Evolutionary conservation across 2,113 vertebrate genomes (phyloP).

Genomic region (Lonchura striata): DNA sequence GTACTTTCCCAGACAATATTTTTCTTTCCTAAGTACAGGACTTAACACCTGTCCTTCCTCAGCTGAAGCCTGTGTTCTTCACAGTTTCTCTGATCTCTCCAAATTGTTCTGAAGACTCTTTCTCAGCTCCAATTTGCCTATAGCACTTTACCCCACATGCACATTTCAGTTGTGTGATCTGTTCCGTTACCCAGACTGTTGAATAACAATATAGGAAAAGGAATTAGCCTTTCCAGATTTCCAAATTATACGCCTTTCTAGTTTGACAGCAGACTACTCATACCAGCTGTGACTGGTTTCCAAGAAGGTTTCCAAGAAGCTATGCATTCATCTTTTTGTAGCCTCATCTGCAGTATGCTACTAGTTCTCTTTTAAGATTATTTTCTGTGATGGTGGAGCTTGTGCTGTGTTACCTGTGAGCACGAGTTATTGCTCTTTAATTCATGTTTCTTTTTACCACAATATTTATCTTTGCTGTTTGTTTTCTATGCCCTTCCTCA

Average conservation of each 20-base stretch:
- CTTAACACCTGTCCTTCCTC: not conserved
- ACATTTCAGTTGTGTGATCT: not conserved
- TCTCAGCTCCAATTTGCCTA: not conserved
- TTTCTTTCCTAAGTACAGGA: not conserved
- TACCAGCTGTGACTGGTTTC: not conserved
- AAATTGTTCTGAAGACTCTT: not conserved
- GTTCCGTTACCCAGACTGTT: not conserved
- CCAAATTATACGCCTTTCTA: not conserved
- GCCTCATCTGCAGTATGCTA: not conserved
- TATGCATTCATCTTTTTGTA: not conserved
- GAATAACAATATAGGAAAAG: not conserved
- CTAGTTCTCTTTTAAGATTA: not conserved
- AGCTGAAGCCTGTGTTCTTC: constrained; percentile 3
- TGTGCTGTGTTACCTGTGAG: not conserved
- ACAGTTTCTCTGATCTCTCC: not conserved
- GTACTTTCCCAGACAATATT: not conserved
- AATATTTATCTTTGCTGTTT: not conserved
- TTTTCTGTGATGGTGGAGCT: not conserved
- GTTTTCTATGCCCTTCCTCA: not conserved
- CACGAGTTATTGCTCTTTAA: not conserved
- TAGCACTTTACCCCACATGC: not conserved
- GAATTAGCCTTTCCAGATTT: constrained; percentile 10
- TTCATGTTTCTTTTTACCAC: not conserved
- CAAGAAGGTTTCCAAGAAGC: not conserved
- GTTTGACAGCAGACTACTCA: not conserved